Evolutionary conservation across 2,113 vertebrate genomes (phyloP), one percentile per base, ranked within the genome.

Genomic region (Zosterops japonicus): DNA sequence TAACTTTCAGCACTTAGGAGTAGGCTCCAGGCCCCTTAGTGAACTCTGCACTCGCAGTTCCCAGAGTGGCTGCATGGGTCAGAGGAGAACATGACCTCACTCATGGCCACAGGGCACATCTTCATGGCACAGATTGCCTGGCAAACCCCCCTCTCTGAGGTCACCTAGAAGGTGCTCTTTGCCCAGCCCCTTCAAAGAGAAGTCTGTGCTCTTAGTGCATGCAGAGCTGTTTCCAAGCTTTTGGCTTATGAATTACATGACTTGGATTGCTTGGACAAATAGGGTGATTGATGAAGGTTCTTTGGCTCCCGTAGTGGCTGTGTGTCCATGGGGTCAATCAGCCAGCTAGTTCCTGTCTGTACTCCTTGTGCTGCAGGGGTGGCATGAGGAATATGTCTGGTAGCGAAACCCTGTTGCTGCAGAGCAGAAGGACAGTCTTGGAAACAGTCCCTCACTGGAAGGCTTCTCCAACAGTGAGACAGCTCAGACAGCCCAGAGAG

Each of bases 231-330:
- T 87, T 75, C 56, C 3, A 5, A 63, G 29, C 28, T 20, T 61
- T 57, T 84, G 64, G 25, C 14, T 47, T 31, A 2, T 11, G 44
- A 85, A 44, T 27, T 47, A 71, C 60, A 17, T n/a, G 65, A 27
- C 20, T 64, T 68, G 63, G 29, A 28, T 64, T 79, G 56, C 28
- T 68, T 41, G 67, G 49, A 68, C 29, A 79, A 70, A 52, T 0
- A 1, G 21, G 13, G 31, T 5, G 4, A 31, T 53, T 36, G 77
- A 53, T 70, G 65, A 31, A 74, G 46, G 46, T 33, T 87, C 12
- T 82, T 70, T 2, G 2, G 60, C 29, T 78, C 39, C 59, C 0
- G 0, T 41, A 42, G 11, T 22, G 25, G 11, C 42, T 49, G 11
- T n/a, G 31, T 81, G 47, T 74, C 63, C 56, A 15, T 27, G 22